These are phyloP conservation scores for Bufo bufo DNA, from an alignment of 2,113 vertebrate species.

Conservation along the genomic window DNA sequence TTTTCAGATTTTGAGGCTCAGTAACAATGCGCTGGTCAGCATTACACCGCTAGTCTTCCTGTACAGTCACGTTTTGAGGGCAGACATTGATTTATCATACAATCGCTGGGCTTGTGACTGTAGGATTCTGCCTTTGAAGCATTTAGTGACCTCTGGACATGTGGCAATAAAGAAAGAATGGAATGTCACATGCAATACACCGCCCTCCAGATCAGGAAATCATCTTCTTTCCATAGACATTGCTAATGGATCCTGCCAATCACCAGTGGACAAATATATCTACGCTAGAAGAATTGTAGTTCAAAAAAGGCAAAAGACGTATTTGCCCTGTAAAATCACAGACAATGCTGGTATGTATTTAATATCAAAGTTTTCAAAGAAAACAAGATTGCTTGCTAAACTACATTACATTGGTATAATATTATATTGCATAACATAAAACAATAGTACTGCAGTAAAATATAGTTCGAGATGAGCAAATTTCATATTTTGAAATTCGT, in stretches of 20 bases:
- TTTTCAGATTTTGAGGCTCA: conserved; percentile 81
- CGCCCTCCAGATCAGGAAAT: conserved; percentile 63
- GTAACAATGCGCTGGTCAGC: conserved; percentile 76
- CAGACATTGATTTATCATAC: conserved; percentile 67
- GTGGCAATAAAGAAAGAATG: conserved; percentile 67
- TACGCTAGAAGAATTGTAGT: conserved; percentile 67
- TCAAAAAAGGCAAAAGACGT: conserved; percentile 63
- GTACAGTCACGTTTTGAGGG: conserved; percentile 70
- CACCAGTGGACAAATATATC: conserved; percentile 42
- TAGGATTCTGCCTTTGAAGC: conserved; percentile 66
- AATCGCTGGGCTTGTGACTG: conserved; percentile 79
- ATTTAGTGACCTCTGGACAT: conserved; percentile 61
- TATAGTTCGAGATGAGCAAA: too few species aligned
- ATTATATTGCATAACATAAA: background rate
- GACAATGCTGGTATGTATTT: conserved; percentile 35
- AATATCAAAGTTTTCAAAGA: background rate
- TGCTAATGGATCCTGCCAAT: conserved; percentile 67
- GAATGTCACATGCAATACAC: conserved; percentile 70
- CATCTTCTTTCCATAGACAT: conserved; percentile 71
- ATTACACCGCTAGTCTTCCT: conserved; percentile 70
- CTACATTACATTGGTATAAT: background rate
- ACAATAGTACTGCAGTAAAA: too few species aligned
- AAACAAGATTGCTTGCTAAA: background rate
- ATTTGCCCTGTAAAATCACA: conserved; percentile 53
- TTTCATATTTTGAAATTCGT: too few species aligned